Percentiles rank a stretch among this genome's conserved stretches.
phyloP scores from a whole-genome alignment of 1,140 invertebrate species.

The Geopemphigus sp. region DNA sequence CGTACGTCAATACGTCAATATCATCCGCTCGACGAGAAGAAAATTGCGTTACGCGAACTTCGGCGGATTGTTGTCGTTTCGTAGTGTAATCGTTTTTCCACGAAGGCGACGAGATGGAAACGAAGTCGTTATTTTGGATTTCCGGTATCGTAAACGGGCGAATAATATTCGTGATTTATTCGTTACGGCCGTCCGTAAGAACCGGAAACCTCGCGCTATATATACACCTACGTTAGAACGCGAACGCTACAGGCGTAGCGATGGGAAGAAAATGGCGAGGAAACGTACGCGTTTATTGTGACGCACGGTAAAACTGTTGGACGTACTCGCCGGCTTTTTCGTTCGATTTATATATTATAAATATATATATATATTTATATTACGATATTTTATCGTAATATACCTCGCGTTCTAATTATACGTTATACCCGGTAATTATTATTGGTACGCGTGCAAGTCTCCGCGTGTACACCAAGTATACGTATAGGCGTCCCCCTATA shows the following conservation, averaged over 20 bases:
- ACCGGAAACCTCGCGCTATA: background rate
- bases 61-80: background rate
- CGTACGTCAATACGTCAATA: no score
- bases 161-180: constrained; percentile 21
- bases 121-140: constrained; percentile 16
- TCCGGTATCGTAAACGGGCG: background rate
- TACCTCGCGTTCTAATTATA: background rate
- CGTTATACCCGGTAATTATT: background rate
- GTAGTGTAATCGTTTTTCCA: constrained; percentile 7
- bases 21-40: no score
- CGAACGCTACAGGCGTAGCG: background rate
- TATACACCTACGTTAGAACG: background rate
- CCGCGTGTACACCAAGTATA: background rate
- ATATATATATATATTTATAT: no score
- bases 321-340: background rate
- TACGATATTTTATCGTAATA: no score
- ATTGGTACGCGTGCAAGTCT: background rate
- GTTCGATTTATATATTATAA: no score
- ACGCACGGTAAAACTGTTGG: no score
- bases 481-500: background rate
- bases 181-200: background rate
- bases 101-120: constrained; percentile 3
- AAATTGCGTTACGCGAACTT: no score
- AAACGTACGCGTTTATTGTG: no score
- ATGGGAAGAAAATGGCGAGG: background rate